A percentile compares a stretch with the other conserved stretches of the same genome.
Evolutionary conservation across 2,888 invertebrate genomes (phyloP).

Genomic region (Therioaphis trifolii): DNA sequence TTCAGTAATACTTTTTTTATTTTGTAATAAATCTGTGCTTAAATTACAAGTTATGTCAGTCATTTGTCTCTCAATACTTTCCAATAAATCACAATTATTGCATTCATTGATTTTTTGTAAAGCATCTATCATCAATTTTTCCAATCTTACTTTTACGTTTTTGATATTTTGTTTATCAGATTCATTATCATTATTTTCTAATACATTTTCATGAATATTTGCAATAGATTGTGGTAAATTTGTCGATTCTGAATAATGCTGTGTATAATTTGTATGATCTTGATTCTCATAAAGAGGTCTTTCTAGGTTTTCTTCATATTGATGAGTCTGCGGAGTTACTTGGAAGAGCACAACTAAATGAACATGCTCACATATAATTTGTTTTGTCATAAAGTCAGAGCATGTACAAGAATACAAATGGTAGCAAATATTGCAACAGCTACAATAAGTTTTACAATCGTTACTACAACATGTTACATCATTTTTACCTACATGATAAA

Average conservation of each 20-base stretch:
- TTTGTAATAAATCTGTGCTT: background rate
- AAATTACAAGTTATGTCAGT: constrained; percentile 22
- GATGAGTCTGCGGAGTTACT: background rate
- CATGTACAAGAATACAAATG: constrained; percentile 58
- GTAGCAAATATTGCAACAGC: constrained; percentile 54
- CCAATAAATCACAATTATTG: constrained; percentile 19
- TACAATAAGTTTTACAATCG: constrained; percentile 22
- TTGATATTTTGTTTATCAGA: background rate
- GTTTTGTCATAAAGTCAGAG: constrained; percentile 42
- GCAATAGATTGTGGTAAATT: background rate
- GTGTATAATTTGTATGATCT: constrained; percentile 23
- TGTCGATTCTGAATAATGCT: background rate
- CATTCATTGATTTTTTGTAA: constrained; percentile 12
- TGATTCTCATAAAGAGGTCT: background rate
- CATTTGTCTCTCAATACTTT: constrained; percentile 28
- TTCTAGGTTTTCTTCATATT: background rate
- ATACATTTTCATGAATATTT: background rate
- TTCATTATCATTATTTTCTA: background rate
- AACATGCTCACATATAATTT: constrained; percentile 54
- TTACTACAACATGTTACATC: background rate
- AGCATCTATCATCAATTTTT: constrained; percentile 17
- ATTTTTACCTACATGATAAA: constrained; percentile 26
- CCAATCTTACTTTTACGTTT: background rate
- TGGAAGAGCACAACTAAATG: constrained; percentile 46
- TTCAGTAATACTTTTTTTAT: constrained; percentile 4